phyloP scores from a whole-genome alignment of 1,140 invertebrate species.

The Drosophila setifemur region DNA sequence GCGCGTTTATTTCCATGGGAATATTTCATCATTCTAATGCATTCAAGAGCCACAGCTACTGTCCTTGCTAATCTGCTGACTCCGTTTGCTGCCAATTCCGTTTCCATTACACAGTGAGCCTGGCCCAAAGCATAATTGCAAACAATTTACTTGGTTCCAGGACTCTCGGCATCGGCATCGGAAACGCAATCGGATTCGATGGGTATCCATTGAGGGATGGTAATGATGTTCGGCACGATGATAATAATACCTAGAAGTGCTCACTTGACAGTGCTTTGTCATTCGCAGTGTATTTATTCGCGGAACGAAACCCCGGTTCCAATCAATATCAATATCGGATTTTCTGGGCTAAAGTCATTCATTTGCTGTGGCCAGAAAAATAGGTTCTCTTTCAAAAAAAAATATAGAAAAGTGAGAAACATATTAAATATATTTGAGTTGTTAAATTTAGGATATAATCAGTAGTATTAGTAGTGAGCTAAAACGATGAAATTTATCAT shows the following conservation, averaged over 20 bases:
- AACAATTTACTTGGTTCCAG: constrained; percentile 68
- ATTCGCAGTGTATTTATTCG: constrained; percentile 13
- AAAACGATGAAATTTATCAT: no score
- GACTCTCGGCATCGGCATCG: not conserved
- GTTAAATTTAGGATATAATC: no score
- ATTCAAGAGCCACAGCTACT: constrained; percentile 15
- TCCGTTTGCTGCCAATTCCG: constrained; percentile 29
- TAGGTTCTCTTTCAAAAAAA: not conserved
- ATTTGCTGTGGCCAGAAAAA: not conserved
- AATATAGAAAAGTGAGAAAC: no score
- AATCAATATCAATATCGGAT: constrained; percentile 36
- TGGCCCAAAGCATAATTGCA: constrained; percentile 73
- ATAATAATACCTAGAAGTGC: constrained; percentile 6
- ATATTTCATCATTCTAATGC: constrained; percentile 26
- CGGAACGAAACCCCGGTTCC: constrained; percentile 8
- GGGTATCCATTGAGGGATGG: not conserved
- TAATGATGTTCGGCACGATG: constrained; percentile 10
- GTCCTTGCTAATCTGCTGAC: constrained; percentile 1
- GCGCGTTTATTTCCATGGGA: not conserved
- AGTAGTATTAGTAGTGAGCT: no score
- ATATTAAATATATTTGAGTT: no score
- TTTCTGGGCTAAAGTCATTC: no score
- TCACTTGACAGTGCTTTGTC: constrained; percentile 29
- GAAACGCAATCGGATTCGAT: constrained; percentile 8
- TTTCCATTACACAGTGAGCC: constrained; percentile 48